A percentile compares a stretch with the other conserved stretches of the same genome.
Evolutionary conservation across 2,113 vertebrate genomes (phyloP).

Genomic region (Herpailurus yagouaroundi): DNA sequence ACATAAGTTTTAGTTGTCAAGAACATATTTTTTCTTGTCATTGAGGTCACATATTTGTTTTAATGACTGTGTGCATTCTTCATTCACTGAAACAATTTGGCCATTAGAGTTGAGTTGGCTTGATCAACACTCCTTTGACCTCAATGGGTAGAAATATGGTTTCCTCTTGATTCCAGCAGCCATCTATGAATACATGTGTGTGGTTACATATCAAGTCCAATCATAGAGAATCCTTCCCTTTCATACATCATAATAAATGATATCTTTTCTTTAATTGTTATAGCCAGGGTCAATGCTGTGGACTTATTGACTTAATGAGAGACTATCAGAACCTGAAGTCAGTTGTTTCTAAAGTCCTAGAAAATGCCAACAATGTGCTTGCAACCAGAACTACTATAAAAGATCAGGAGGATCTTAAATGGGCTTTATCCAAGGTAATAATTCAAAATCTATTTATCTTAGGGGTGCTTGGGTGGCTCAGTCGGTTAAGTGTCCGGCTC

Average conservation of each 20-base stretch:
- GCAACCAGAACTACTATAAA: slow-evolving; percentile 89
- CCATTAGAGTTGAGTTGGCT: not conserved
- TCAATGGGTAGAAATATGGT: not conserved
- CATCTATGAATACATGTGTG: not conserved
- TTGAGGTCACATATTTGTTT: not conserved
- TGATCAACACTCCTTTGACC: not conserved
- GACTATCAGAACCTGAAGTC: slow-evolving; percentile 91
- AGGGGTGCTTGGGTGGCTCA: too few relatives aligned
- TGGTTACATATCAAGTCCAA: not conserved
- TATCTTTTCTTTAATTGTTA: slow-evolving; percentile 27
- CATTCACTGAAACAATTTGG: not conserved
- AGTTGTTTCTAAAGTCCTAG: slow-evolving; percentile 86
- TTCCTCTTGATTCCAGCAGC: not conserved
- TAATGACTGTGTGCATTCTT: not conserved
- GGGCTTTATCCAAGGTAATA: slow-evolving; percentile 90
- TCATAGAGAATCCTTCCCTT: rapidly evolving
- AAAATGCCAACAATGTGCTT: slow-evolving; percentile 87
- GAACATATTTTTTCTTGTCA: not conserved
- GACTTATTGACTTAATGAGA: slow-evolving; percentile 90
- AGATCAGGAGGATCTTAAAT: slow-evolving; percentile 90
- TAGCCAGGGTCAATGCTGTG: slow-evolving; percentile 92
- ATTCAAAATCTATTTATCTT: slow-evolving; percentile 36
- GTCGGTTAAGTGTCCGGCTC: too few relatives aligned
- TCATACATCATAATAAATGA: not conserved
- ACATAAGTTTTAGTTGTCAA: not conserved